Percentiles rank a stretch among this genome's conserved stretches.
phyloP scores from a whole-genome alignment of 64 coral and sea anemone genomes.

The Stichodactyla helianthus region DNA sequence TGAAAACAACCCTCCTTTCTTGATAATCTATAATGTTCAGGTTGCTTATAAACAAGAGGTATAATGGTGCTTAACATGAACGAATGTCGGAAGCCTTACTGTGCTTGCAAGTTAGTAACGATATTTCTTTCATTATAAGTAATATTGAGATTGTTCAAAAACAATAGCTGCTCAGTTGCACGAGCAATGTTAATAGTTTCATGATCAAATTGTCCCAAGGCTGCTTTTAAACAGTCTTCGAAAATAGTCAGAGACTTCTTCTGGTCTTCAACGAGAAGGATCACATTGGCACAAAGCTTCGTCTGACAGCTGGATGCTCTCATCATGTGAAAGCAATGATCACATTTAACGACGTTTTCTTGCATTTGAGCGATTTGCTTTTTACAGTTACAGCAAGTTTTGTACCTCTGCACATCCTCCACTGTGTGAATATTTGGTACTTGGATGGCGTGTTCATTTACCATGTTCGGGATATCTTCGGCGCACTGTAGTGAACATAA shows the following conservation, averaged over 20 bases:
- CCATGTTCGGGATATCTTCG: slow-evolving; percentile 18
- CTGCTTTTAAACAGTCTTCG: slow-evolving; percentile 25
- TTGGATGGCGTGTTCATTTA: slow-evolving; percentile 41
- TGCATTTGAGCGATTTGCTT: slow-evolving; percentile 47
- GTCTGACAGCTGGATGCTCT: slow-evolving; percentile 46
- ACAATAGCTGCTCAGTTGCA: not conserved
- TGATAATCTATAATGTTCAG: no score
- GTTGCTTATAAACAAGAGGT: no score
- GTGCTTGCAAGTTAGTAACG: not conserved
- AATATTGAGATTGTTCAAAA: not conserved
- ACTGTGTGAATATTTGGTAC: slow-evolving; percentile 37
- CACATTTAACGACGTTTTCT: slow-evolving; percentile 40
- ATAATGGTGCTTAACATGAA: not conserved
- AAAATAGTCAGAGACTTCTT: slow-evolving; percentile 35
- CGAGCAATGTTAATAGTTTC: not conserved
- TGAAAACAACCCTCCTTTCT: no score
- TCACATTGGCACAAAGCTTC: slow-evolving; percentile 38
- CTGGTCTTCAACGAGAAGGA: slow-evolving; percentile 9
- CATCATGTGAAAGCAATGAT: slow-evolving; percentile 52
- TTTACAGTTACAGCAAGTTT: slow-evolving; percentile 63
- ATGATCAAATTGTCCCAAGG: slow-evolving; percentile 14
- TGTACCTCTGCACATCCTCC: slow-evolving; percentile 58
- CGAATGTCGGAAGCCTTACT: not conserved
- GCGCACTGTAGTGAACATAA: slow-evolving; percentile 47
- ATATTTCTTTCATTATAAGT: slow-evolving; percentile 18